Conservation (phyloP, 2,113 vertebrate genomes). For the Calonectris borealis region DNA sequence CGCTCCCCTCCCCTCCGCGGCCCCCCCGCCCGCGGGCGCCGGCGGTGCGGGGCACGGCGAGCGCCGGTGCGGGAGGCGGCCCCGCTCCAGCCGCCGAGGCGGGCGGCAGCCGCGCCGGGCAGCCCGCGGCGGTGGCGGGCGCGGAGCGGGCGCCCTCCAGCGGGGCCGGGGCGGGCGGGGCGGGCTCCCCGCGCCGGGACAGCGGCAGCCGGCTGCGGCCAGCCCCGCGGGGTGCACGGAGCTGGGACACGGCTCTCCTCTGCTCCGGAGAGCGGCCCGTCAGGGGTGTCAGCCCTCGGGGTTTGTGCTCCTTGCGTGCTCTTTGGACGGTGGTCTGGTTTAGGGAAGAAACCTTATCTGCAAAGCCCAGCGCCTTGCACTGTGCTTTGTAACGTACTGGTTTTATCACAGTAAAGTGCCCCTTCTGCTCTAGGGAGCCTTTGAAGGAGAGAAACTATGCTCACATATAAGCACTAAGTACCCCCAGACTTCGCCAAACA, state of each 20-base stretch:
- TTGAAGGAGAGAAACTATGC: rapidly evolving
- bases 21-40: too few species aligned
- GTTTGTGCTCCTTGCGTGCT: background rate
- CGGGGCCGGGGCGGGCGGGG: background rate
- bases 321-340: rapidly evolving
- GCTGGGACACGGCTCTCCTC: background rate
- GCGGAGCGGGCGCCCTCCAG: slow-evolving; percentile 18
- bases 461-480: rapidly evolving
- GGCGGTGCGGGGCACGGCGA: too few species aligned
- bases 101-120: too few species aligned
- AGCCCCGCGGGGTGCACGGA: too few species aligned
- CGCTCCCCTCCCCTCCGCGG: too few species aligned
- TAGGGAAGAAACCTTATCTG: rapidly evolving
- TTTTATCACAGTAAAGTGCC: rapidly evolving
- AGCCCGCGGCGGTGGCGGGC: too few species aligned
- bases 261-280: rapidly evolving
- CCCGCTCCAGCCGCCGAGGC: too few species aligned
- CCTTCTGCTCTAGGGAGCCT: background rate
- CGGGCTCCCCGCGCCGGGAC: background rate
- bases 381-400: rapidly evolving
- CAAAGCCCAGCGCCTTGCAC: rapidly evolving
- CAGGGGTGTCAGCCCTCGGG: rapidly evolving
- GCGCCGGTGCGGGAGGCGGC: too few species aligned
- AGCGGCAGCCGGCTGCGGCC: background rate
- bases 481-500: rapidly evolving